phyloP scores from a whole-genome alignment of 2,888 invertebrate species.

The Dasysyrphus albostriatus region DNA sequence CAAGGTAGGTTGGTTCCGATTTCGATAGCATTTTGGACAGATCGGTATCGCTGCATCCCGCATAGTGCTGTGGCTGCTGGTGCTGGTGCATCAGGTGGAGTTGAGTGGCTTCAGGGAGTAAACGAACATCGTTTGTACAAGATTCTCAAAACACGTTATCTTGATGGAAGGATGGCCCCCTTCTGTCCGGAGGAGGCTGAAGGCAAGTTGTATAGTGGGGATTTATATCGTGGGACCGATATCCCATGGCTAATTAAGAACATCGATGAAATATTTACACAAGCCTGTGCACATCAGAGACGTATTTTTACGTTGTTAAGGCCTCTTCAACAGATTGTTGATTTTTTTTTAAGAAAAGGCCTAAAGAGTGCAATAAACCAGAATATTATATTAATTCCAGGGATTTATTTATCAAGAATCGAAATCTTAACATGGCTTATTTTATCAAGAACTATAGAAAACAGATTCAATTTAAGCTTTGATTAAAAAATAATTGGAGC shows the following conservation, averaged over 20 bases:
- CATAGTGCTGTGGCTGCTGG: not conserved
- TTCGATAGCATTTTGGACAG: conserved; percentile 51
- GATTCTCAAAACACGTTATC: conserved; percentile 64
- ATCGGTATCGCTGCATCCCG: conserved; percentile 56
- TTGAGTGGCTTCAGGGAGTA: conserved; percentile 33
- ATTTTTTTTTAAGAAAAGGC: too few relatives aligned
- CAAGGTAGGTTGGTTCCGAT: conserved; percentile 38
- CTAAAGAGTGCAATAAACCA: too few relatives aligned
- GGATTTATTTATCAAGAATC: too few relatives aligned
- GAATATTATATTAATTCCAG: too few relatives aligned
- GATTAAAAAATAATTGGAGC: too few relatives aligned
- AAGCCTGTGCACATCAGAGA: not conserved
- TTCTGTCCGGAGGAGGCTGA: not conserved
- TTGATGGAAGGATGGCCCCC: conserved; percentile 52
- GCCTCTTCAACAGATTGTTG: not conserved
- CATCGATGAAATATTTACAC: conserved; percentile 66
- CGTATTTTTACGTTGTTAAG: not conserved
- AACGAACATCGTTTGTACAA: conserved; percentile 46
- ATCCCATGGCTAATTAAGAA: conserved; percentile 66
- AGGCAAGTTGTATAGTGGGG: conserved; percentile 12
- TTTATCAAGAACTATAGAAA: too few relatives aligned
- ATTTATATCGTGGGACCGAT: conserved; percentile 40
- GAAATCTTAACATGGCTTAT: too few relatives aligned
- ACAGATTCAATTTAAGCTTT: too few relatives aligned
- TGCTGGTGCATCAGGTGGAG: conserved; percentile 45